Percentiles rank a stretch among this genome's conserved stretches.
phyloP scores from a whole-genome alignment of 1,140 invertebrate genomes.

The Caenorhabditis latens region DNA sequence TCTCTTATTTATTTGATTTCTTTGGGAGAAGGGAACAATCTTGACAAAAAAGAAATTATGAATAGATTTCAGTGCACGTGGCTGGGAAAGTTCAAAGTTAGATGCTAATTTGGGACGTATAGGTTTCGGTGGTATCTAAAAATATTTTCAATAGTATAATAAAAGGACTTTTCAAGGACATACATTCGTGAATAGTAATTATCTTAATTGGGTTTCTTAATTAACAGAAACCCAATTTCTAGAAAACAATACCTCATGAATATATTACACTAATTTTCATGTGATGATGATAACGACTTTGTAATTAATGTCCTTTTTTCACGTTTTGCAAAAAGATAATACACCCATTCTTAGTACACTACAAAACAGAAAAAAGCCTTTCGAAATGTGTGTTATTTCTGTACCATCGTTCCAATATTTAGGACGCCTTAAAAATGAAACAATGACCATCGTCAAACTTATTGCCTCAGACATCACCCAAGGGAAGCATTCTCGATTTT shows the following conservation, averaged over 20 bases:
- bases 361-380: background rate
- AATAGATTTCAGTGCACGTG: background rate
- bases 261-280: too few species aligned
- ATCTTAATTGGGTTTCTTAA: too few species aligned
- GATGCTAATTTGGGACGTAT: background rate
- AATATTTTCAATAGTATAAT: background rate
- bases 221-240: too few species aligned
- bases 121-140: background rate
- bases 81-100: conserved; percentile 25
- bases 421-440: background rate
- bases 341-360: too few species aligned
- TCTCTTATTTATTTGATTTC: conserved; percentile 44
- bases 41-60: conserved; percentile 1
- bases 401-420: background rate
- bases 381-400: background rate
- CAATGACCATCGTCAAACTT: conserved; percentile 38
- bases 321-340: too few species aligned
- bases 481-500: background rate
- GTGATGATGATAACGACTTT: too few species aligned
- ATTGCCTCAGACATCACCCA: background rate
- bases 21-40: background rate
- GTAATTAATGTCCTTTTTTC: too few species aligned
- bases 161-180: too few species aligned
- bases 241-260: too few species aligned
- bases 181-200: too few species aligned